Percentiles rank a stretch among this genome's conserved stretches.
These are phyloP conservation scores for Chaenogobius annularis DNA, from an alignment of 2,113 vertebrate species.

Conservation along the genomic window DNA sequence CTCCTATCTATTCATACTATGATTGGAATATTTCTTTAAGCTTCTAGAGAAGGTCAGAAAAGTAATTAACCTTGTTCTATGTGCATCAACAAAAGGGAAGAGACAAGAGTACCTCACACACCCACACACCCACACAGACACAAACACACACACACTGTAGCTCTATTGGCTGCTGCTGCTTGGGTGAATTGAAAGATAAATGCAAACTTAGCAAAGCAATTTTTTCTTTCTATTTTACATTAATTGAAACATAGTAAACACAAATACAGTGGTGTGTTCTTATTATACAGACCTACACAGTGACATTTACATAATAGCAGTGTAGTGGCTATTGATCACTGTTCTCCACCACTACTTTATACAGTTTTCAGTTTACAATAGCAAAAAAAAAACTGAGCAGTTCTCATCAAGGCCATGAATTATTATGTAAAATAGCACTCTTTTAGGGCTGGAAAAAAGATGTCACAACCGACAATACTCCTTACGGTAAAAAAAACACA, in stretches of 20 bases:
- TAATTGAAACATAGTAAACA: slow-evolving; percentile 44
- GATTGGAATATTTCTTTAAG: slow-evolving; percentile 71
- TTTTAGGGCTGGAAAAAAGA: too few species aligned
- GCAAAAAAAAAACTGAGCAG: too few species aligned
- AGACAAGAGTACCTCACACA: slow-evolving; percentile 40
- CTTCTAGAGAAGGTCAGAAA: slow-evolving; percentile 73
- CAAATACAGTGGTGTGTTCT: slow-evolving; percentile 30
- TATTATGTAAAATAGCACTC: too few species aligned
- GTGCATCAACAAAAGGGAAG: slow-evolving; percentile 63
- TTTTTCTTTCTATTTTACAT: slow-evolving; percentile 28
- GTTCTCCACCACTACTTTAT: too few species aligned
- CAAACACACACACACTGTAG: slow-evolving; percentile 8
- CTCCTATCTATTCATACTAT: slow-evolving; percentile 60
- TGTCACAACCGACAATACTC: too few species aligned
- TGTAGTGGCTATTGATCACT: slow-evolving; percentile 48
- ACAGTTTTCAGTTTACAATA: too few species aligned
- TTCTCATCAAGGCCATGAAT: too few species aligned
- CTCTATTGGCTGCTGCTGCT: slow-evolving; percentile 13
- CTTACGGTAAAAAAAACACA: too few species aligned
- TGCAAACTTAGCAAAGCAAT: slow-evolving; percentile 27
- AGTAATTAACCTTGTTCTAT: slow-evolving; percentile 79
- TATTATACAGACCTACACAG: slow-evolving; percentile 24
- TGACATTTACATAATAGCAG: slow-evolving; percentile 62
- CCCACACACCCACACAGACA: background rate
- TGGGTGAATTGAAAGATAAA: slow-evolving; percentile 34